A percentile compares a stretch with the other conserved stretches of the same genome.
Conservation (phyloP, 2,113 vertebrate species). For the Steatornis caripensis region DNA sequence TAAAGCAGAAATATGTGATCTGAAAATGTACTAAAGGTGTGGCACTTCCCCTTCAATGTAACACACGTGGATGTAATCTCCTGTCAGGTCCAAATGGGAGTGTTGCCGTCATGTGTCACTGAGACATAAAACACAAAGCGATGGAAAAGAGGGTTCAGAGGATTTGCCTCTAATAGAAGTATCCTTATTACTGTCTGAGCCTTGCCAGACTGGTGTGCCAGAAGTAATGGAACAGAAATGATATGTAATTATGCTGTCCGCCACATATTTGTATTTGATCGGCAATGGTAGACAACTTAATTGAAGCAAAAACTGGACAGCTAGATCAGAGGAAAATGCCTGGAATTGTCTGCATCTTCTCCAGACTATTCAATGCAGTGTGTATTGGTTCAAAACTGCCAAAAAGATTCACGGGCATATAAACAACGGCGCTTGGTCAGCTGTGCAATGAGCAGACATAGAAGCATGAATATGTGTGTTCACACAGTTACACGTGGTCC, state of each 20-base stretch:
- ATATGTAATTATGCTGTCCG: not conserved
- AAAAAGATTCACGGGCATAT: not conserved
- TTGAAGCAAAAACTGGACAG: not conserved
- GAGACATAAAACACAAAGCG: not conserved
- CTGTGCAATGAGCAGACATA: not conserved
- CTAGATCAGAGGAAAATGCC: not conserved
- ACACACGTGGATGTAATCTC: not conserved
- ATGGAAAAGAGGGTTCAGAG: not conserved
- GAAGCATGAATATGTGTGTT: rapidly evolving
- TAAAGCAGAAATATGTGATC: not conserved
- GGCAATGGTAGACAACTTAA: not conserved
- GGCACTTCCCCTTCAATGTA: not conserved
- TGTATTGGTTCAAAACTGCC: not conserved
- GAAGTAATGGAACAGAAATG: not conserved
- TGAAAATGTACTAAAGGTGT: not conserved
- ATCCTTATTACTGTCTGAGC: not conserved
- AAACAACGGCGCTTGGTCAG: not conserved
- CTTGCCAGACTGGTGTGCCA: not conserved
- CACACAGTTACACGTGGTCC: not conserved
- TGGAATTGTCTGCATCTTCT: not conserved
- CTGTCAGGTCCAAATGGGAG: not conserved
- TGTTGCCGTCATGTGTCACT: not conserved
- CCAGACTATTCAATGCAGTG: not conserved
- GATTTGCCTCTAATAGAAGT: not conserved
- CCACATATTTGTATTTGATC: not conserved